Percentiles rank a stretch among this genome's conserved stretches.
phyloP scores from a whole-genome alignment of 2,888 invertebrate species.

The Aphodius granarius region DNA sequence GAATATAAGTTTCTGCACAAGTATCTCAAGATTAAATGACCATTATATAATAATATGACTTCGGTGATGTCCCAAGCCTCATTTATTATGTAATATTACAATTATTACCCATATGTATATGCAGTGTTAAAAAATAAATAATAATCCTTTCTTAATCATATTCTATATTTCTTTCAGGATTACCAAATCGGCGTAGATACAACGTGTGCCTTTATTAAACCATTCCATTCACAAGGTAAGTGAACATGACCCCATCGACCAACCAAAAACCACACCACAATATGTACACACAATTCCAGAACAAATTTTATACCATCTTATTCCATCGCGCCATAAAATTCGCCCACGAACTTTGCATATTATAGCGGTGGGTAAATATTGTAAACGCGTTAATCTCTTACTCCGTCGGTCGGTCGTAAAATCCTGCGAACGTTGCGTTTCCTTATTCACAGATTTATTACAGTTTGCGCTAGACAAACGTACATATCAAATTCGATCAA shows the following conservation, averaged over 20 bases:
- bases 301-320: not conserved
- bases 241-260: not conserved
- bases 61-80: too few relatives aligned
- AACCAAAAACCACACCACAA: not conserved
- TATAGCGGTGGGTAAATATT: conserved; percentile 8
- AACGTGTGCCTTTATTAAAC: not conserved
- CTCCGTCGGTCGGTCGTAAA: not conserved
- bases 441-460: conserved; percentile 2
- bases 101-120: too few relatives aligned
- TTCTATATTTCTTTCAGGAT: not conserved
- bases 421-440: conserved; percentile 4
- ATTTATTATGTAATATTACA: too few relatives aligned
- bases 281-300: not conserved
- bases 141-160: too few relatives aligned
- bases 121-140: too few relatives aligned
- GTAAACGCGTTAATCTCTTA: conserved; percentile 13
- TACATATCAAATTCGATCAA: conserved; percentile 11
- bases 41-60: too few relatives aligned
- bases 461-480: not conserved
- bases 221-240: not conserved
- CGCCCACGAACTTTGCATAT: conserved; percentile 5
- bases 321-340: not conserved
- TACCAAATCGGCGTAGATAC: not conserved
- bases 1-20: too few relatives aligned
- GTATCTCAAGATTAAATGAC: too few relatives aligned